A percentile compares a stretch with the other conserved stretches of the same genome.
These are phyloP conservation scores for Microtus oregoni DNA, from an alignment of 2,113 vertebrate species.

Conservation along the genomic window DNA sequence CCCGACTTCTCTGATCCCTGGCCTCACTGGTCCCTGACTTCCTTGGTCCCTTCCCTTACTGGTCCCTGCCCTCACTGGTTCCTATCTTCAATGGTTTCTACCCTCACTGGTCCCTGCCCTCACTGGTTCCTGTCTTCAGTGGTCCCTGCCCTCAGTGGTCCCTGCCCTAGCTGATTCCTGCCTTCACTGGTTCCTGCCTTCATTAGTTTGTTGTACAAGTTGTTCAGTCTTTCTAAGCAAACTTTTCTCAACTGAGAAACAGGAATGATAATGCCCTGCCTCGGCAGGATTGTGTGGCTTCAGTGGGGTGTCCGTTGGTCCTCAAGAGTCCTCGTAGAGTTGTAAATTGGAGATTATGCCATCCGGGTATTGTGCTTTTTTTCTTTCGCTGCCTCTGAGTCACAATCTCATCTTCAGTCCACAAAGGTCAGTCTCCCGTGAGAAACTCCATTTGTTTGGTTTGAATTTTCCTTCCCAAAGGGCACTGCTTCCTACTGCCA, in stretches of 20 bases:
- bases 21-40: too few species aligned
- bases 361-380: neutral
- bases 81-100: too few species aligned
- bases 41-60: too few species aligned
- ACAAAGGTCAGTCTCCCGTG: neutral
- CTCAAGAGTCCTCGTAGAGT: neutral
- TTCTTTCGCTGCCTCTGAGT: neutral
- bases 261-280: neutral
- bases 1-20: too few species aligned
- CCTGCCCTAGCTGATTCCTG: too few species aligned
- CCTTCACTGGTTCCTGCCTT: neutral
- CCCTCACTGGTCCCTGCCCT: too few species aligned
- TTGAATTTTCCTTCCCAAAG: neutral
- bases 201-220: neutral
- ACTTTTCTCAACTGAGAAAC: neutral
- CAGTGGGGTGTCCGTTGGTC: neutral
- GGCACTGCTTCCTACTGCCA: neutral
- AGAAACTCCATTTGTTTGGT: neutral
- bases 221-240: neutral
- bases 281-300: rapidly evolving
- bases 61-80: too few species aligned
- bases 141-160: too few species aligned
- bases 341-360: neutral
- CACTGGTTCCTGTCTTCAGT: too few species aligned
- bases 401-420: neutral